A percentile compares a stretch with the other conserved stretches of the same genome.
phyloP scores from a whole-genome alignment of 2,797 vertebrate species.

The Aldrovandia affinis region DNA sequence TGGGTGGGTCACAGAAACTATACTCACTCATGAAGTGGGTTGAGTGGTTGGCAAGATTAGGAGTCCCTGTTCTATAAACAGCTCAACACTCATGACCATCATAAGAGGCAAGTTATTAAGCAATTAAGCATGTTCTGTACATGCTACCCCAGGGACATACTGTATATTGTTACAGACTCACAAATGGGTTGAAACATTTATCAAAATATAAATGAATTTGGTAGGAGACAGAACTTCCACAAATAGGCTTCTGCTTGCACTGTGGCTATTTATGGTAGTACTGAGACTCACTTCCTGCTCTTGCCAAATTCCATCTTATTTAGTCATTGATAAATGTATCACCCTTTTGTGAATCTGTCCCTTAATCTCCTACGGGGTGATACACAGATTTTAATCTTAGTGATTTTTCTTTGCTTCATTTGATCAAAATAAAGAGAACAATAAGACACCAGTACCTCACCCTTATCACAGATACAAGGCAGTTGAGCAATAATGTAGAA shows the following conservation, averaged over 20 bases:
- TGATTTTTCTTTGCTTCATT: not conserved
- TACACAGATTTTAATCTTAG: not conserved
- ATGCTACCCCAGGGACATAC: not conserved
- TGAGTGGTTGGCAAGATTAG: too few relatives aligned
- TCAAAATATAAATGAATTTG: not conserved
- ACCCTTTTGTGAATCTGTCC: not conserved
- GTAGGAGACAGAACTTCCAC: not conserved
- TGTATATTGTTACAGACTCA: not conserved
- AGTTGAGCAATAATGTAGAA: not conserved
- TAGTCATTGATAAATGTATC: not conserved
- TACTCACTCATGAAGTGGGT: too few relatives aligned
- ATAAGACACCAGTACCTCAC: not conserved
- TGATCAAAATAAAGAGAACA: not conserved
- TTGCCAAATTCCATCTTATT: not conserved
- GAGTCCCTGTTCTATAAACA: too few relatives aligned
- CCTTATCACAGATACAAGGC: not conserved
- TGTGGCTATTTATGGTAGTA: not conserved
- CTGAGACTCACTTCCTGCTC: not conserved
- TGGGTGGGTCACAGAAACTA: too few relatives aligned
- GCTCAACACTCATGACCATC: too few relatives aligned
- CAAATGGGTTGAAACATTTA: not conserved
- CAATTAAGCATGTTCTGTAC: not conserved
- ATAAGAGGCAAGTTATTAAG: not conserved
- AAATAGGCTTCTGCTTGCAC: slow-evolving; percentile 1
- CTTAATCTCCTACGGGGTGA: not conserved